phyloP scores from a whole-genome alignment of 2,888 invertebrate genomes.

The Dorcus parallelipipedus region DNA sequence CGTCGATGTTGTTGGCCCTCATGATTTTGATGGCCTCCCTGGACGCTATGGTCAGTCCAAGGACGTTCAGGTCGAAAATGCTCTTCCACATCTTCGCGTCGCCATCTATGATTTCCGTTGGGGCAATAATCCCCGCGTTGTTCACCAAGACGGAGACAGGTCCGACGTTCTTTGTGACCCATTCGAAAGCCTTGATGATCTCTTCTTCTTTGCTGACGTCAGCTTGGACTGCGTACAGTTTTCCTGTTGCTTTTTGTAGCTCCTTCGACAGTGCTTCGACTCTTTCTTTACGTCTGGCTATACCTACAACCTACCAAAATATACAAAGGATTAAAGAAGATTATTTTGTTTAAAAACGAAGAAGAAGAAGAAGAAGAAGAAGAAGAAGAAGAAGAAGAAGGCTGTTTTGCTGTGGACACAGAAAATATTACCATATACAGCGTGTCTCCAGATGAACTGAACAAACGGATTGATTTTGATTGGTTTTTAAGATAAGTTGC shows the following conservation, averaged over 20 bases:
- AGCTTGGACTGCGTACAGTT: conserved; percentile 1
- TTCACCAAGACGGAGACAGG: conserved; percentile 1
- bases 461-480: no score
- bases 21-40: conserved; percentile 11
- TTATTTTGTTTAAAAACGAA: no score
- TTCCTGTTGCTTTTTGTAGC: background rate
- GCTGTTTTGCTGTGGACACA: no score
- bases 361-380: background rate
- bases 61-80: conserved; percentile 9
- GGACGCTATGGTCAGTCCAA: conserved; percentile 2
- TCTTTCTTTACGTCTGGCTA: conserved; percentile 1
- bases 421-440: no score
- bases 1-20: conserved; percentile 4
- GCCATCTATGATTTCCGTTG: conserved; percentile 2
- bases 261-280: background rate
- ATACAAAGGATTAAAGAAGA: background rate
- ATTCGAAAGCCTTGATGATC: background rate
- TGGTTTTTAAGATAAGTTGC: no score
- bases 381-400: no score
- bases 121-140: conserved; percentile 4
- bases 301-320: conserved; percentile 4
- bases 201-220: conserved; percentile 7
- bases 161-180: conserved; percentile 1
- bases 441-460: no score
- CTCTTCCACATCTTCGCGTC: conserved; percentile 3